A percentile compares a stretch with the other conserved stretches of the same genome.
phyloP scores from a whole-genome alignment of 2,113 vertebrate species.

The Pollachius pollachius region DNA sequence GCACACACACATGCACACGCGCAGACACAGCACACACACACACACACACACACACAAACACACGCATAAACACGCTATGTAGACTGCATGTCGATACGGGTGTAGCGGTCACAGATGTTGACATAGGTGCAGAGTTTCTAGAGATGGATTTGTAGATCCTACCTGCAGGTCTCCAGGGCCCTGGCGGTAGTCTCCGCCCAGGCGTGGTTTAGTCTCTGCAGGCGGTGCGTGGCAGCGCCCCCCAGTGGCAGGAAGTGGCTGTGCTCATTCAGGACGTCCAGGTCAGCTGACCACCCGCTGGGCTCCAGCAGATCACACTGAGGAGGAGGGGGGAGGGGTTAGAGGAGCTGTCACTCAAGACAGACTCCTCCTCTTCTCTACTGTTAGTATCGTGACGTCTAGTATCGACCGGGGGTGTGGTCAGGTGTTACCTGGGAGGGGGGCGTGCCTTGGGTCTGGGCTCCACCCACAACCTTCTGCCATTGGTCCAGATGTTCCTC shows the following conservation, averaged over 20 bases:
- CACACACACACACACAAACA: too few relatives aligned
- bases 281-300: conserved; percentile 74
- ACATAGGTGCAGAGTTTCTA: too few relatives aligned
- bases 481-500: conserved; percentile 73
- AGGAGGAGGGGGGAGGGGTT: not conserved
- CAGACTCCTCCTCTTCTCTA: too few relatives aligned
- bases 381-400: too few relatives aligned
- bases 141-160: not conserved
- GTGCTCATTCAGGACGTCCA: conserved; percentile 84
- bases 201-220: conserved; percentile 76
- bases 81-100: too few relatives aligned
- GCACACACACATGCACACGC: too few relatives aligned
- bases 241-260: conserved; percentile 77
- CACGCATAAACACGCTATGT: too few relatives aligned
- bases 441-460: too few relatives aligned
- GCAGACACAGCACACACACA: too few relatives aligned
- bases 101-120: too few relatives aligned
- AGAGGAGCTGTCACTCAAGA: conserved; percentile 1
- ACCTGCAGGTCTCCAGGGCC: conserved; percentile 85
- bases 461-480: conserved; percentile 60
- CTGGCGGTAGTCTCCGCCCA: conserved; percentile 76
- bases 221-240: conserved; percentile 68
- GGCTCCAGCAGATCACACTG: conserved; percentile 77
- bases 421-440: too few relatives aligned
- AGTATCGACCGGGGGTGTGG: too few relatives aligned